Conservation (phyloP, 2,113 vertebrate species). For the Barbus barbus region DNA sequence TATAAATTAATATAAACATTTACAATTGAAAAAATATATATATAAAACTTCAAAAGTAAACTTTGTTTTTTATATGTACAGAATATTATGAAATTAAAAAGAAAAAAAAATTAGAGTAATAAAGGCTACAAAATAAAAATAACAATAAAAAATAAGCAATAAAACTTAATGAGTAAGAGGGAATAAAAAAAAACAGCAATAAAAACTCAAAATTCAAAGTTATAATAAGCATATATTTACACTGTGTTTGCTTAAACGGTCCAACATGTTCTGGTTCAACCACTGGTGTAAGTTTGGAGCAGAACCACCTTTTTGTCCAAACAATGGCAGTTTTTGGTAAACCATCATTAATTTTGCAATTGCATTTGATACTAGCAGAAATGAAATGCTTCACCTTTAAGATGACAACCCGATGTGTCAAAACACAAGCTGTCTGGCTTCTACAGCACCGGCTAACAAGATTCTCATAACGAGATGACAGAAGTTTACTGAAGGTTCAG, state of each 20-base stretch:
- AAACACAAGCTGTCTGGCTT: background rate
- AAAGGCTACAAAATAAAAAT: no score
- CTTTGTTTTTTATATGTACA: no score
- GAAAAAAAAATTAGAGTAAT: no score
- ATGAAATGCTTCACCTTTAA: background rate
- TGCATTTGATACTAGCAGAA: background rate
- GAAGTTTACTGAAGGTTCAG: background rate
- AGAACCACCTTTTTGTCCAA: background rate
- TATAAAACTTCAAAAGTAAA: no score
- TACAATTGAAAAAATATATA: no score
- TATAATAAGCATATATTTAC: no score
- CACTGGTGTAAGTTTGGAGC: background rate
- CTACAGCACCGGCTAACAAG: background rate
- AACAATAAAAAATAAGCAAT: no score
- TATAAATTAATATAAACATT: no score
- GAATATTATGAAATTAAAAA: no score
- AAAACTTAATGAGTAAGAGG: no score
- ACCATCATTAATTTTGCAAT: background rate
- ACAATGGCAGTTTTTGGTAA: background rate
- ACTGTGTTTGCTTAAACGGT: background rate
- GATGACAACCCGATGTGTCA: background rate
- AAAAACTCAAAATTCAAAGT: no score
- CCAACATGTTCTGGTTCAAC: background rate
- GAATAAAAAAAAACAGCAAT: no score
- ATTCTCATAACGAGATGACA: slow-evolving; percentile 6